Percentiles rank a stretch among this genome's conserved stretches.
phyloP scores from a whole-genome alignment of 2,113 vertebrate genomes.

The Dicerorhinus sumatrensis region DNA sequence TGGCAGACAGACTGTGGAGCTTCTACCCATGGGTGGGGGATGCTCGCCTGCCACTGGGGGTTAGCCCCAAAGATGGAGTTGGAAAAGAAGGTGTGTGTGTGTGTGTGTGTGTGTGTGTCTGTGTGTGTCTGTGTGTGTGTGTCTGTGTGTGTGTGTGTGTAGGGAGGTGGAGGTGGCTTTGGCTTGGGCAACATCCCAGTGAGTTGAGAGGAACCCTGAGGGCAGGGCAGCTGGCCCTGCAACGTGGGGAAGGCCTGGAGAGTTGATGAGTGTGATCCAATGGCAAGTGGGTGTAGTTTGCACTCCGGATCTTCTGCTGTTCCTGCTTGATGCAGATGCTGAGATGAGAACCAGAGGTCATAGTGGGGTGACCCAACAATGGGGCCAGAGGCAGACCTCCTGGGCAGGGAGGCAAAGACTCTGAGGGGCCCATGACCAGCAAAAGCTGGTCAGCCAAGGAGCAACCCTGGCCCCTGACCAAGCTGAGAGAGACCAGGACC shows the following conservation, averaged over 20 bases:
- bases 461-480: neutral
- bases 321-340: neutral
- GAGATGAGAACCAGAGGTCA: conserved; percentile 15
- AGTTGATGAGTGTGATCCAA: fast-evolving
- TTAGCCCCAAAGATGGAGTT: neutral
- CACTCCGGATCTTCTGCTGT: neutral
- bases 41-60: too few species aligned
- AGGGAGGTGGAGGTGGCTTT: neutral
- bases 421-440: neutral
- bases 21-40: neutral
- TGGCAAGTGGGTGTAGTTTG: neutral
- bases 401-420: neutral
- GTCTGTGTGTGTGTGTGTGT: neutral
- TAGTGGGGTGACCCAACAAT: neutral
- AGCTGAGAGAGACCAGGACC: neutral
- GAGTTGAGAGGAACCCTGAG: neutral
- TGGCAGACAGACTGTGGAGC: neutral
- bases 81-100: neutral
- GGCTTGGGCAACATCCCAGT: neutral
- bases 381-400: neutral
- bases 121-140: too few species aligned
- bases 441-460: conserved; percentile 32
- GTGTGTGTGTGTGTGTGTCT: neutral
- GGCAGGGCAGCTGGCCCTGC: neutral
- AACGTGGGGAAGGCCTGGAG: neutral